Evolutionary conservation across 2,113 vertebrate species (phyloP).

Genomic region (Albula goreensis): DNA sequence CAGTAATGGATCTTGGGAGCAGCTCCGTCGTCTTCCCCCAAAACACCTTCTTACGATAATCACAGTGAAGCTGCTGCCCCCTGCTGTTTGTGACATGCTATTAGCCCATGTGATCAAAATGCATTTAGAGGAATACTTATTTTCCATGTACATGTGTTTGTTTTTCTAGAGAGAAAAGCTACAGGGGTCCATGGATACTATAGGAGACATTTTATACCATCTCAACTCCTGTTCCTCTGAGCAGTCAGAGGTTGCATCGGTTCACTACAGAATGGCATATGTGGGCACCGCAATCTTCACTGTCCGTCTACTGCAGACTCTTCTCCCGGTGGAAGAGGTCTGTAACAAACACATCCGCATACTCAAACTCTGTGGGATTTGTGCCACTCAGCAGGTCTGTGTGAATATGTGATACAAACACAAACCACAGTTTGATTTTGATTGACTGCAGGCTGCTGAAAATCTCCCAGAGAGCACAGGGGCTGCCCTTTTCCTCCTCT

Average conservation of each 20-base stretch:
- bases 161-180: conserved; percentile 82
- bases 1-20: conserved; percentile 57
- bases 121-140: not conserved
- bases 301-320: conserved; percentile 80
- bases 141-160: not conserved
- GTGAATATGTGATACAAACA: not conserved
- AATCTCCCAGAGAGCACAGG: conserved; percentile 78
- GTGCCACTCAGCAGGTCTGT: conserved; percentile 17
- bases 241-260: conserved; percentile 61
- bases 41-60: conserved; percentile 57
- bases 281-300: conserved; percentile 77
- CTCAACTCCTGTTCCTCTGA: conserved; percentile 67
- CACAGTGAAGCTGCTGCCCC: conserved; percentile 72
- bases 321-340: conserved; percentile 93
- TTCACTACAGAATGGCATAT: conserved; percentile 85
- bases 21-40: conserved; percentile 68
- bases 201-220: conserved; percentile 83
- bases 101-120: conserved; percentile 12
- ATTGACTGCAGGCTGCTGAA: conserved; percentile 71
- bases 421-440: conserved; percentile 17
- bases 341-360: conserved; percentile 30
- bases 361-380: not conserved
- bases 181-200: conserved; percentile 69
- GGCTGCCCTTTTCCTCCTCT: conserved; percentile 80
- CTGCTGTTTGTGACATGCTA: conserved; percentile 58